phyloP scores from a whole-genome alignment of 2,888 invertebrate genomes.

The Mallateleia sp. region DNA sequence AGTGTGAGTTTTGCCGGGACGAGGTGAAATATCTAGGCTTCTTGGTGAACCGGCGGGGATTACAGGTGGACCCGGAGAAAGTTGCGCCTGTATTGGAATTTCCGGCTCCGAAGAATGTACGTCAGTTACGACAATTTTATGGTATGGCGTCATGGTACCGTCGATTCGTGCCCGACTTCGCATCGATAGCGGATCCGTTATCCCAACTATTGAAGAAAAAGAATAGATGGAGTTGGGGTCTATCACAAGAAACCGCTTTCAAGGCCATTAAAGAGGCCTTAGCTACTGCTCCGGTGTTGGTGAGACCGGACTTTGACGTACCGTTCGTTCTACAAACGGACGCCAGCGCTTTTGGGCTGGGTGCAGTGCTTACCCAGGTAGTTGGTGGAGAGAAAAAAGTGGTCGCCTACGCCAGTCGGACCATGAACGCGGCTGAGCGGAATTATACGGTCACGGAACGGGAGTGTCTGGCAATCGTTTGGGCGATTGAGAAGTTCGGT shows the following conservation, averaged over 20 bases:
- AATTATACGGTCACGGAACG: slow-evolving; percentile 38
- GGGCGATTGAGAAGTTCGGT: slow-evolving; percentile 72
- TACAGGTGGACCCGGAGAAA: not conserved
- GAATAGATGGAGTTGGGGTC: not conserved
- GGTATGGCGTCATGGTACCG: slow-evolving; percentile 7
- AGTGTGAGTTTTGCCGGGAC: too few relatives aligned
- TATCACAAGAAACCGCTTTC: not conserved
- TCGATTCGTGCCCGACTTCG: not conserved
- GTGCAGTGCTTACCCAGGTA: not conserved
- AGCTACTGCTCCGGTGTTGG: too few relatives aligned
- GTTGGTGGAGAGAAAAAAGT: slow-evolving; percentile 45
- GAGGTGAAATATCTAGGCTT: not conserved
- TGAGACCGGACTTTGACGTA: slow-evolving; percentile 61
- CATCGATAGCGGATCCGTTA: not conserved
- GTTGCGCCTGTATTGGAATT: not conserved
- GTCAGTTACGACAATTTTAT: not conserved
- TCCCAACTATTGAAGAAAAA: not conserved
- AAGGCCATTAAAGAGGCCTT: not conserved
- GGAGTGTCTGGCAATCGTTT: slow-evolving; percentile 57
- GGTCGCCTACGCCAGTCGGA: slow-evolving; percentile 69
- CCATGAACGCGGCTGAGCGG: slow-evolving; percentile 11
- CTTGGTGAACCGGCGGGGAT: not conserved
- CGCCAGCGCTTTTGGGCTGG: slow-evolving; percentile 9
- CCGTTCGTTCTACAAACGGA: slow-evolving; percentile 17
- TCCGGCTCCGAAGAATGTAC: not conserved